Percentiles rank a stretch among this genome's conserved stretches.
phyloP scores from a whole-genome alignment of 2,797 vertebrate species.

The Pseudotriccus pelzelni region DNA sequence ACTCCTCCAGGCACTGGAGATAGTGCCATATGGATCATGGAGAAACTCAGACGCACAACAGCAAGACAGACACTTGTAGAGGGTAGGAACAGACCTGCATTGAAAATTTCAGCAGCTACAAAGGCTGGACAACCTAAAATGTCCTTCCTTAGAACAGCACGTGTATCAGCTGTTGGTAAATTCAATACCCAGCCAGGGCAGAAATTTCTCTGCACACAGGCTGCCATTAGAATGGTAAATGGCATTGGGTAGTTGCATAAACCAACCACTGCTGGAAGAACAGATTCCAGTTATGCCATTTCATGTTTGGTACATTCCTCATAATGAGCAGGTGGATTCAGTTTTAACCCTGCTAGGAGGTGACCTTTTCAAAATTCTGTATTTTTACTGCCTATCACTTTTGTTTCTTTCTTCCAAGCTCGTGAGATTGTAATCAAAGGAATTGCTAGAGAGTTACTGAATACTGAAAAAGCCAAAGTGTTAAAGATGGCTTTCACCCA shows the following conservation, averaged over 20 bases:
- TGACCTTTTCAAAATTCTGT: slow-evolving; percentile 75
- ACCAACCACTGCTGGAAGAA: slow-evolving; percentile 1
- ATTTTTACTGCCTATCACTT: slow-evolving; percentile 71
- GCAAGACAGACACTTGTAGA: not conserved
- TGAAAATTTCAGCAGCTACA: not conserved
- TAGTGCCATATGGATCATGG: not conserved
- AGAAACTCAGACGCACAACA: not conserved
- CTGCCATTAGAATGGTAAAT: not conserved
- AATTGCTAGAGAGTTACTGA: slow-evolving; percentile 65
- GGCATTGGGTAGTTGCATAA: slow-evolving; percentile 32
- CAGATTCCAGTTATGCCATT: slow-evolving; percentile 19
- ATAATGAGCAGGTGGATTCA: slow-evolving; percentile 58
- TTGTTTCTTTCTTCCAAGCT: slow-evolving; percentile 67
- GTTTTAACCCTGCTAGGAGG: slow-evolving; percentile 59
- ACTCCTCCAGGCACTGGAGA: not conserved
- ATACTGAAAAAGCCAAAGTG: slow-evolving; percentile 52
- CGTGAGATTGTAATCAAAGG: slow-evolving; percentile 67
- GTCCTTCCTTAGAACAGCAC: not conserved
- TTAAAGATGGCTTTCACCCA: not conserved
- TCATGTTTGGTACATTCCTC: slow-evolving; percentile 47
- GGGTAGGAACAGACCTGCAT: not conserved
- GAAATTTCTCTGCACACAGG: not conserved
- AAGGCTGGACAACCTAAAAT: not conserved
- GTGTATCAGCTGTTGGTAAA: not conserved
- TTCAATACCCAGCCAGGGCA: not conserved